phyloP scores from a whole-genome alignment of 2,888 invertebrate species.

The Drosophila neotestacea region DNA sequence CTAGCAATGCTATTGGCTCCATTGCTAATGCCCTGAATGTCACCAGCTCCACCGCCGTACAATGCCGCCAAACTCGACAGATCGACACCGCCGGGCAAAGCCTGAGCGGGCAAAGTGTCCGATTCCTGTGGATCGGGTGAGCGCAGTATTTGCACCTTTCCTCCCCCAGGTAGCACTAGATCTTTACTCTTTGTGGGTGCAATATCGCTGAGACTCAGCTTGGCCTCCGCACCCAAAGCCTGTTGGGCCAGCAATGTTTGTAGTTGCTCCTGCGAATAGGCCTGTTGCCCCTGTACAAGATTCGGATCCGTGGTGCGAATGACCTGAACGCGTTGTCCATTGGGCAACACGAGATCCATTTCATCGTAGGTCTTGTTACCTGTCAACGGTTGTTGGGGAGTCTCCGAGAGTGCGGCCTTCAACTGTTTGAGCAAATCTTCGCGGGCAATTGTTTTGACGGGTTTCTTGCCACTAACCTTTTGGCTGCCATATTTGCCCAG shows the following conservation, averaged over 20 bases:
- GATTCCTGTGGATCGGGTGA: constrained; percentile 88
- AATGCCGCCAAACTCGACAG: constrained; percentile 81
- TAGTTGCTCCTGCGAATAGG: constrained; percentile 85
- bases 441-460: constrained; percentile 88
- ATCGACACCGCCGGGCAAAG: constrained; percentile 79
- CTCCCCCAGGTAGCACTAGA: constrained; percentile 90
- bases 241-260: constrained; percentile 83
- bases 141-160: constrained; percentile 90
- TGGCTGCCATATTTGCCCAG: constrained; percentile 75
- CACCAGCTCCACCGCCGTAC: constrained; percentile 78
- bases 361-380: constrained; percentile 90
- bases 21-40: constrained; percentile 74
- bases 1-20: constrained; percentile 83
- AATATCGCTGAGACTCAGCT: constrained; percentile 75
- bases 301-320: constrained; percentile 90
- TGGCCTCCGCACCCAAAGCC: constrained; percentile 56
- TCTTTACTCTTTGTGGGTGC: constrained; percentile 87
- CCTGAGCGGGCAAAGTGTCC: constrained; percentile 84
- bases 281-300: constrained; percentile 87
- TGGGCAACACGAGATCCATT: constrained; percentile 90
- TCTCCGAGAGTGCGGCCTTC: constrained; percentile 90
- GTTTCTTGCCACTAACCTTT: constrained; percentile 71
- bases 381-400: constrained; percentile 88
- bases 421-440: constrained; percentile 91
- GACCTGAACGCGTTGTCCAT: constrained; percentile 91